Conservation (phyloP, 2,888 invertebrate species). For the Euphydryas editha region DNA sequence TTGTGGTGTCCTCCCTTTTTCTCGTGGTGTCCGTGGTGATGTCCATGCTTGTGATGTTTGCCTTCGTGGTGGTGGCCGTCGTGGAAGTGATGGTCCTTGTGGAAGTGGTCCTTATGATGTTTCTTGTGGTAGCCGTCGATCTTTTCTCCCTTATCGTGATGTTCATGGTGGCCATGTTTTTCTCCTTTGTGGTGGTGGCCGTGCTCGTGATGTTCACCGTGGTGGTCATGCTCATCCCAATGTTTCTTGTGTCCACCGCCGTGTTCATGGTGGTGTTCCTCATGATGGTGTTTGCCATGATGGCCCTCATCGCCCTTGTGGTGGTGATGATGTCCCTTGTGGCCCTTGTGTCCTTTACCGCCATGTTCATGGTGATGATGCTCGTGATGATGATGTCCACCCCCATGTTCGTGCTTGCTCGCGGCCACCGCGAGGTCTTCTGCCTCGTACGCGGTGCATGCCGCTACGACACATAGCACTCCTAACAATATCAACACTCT, state of each 20-base stretch:
- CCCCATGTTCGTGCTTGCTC: conserved; percentile 84
- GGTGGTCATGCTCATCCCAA: conserved; percentile 89
- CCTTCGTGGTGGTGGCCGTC: conserved; percentile 93
- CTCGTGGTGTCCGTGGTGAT: conserved; percentile 89
- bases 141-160: conserved; percentile 93
- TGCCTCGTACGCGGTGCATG: conserved; percentile 60
- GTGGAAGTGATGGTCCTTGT: conserved; percentile 94
- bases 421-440: conserved; percentile 77
- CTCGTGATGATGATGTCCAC: conserved; percentile 86
- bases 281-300: conserved; percentile 90
- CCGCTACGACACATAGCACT: conserved; percentile 66
- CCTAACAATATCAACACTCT: conserved; percentile 67
- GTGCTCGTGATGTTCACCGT: conserved; percentile 89
- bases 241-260: conserved; percentile 92
- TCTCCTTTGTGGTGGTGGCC: conserved; percentile 91
- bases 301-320: conserved; percentile 90
- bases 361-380: conserved; percentile 88
- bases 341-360: conserved; percentile 89
- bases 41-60: conserved; percentile 91
- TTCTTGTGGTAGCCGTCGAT: conserved; percentile 93
- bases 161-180: conserved; percentile 91
- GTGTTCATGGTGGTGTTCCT: conserved; percentile 88
- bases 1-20: conserved; percentile 90
- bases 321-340: conserved; percentile 89
- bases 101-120: conserved; percentile 93